Conservation (phyloP, 2,888 invertebrate genomes). For the Ethmia dodecea region DNA sequence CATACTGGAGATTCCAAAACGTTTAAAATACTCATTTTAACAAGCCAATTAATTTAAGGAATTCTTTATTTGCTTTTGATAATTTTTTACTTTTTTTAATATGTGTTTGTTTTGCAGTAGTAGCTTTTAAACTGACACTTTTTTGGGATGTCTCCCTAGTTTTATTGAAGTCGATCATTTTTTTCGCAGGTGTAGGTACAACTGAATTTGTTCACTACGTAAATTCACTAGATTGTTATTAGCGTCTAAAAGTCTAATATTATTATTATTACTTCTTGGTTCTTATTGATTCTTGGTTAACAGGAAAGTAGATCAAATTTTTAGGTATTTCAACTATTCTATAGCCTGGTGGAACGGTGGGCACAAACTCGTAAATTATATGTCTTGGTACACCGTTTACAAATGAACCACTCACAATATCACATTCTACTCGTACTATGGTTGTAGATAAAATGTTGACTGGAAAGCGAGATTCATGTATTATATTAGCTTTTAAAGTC, state of each 20-base stretch:
- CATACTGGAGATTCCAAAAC: conserved; percentile 3
- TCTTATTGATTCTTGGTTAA: background rate
- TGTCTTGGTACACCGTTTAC: conserved; percentile 4
- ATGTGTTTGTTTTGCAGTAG: background rate
- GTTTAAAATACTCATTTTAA: conserved; percentile 18
- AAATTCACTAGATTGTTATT: conserved; percentile 12
- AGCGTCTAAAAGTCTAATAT: conserved; percentile 5
- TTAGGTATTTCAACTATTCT: background rate
- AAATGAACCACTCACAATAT: conserved; percentile 24
- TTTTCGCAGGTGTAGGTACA: conserved; percentile 10
- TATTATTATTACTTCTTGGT: too few species aligned
- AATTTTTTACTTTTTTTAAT: conserved; percentile 7
- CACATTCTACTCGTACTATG: conserved; percentile 11
- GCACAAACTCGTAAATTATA: conserved; percentile 8
- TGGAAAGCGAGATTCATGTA: conserved; percentile 28
- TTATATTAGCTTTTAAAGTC: conserved; percentile 12
- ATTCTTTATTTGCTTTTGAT: conserved; percentile 10
- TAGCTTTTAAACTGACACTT: background rate
- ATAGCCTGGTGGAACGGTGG: conserved; percentile 6
- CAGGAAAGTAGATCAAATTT: background rate
- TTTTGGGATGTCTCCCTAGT: background rate
- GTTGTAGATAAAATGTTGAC: conserved; percentile 11
- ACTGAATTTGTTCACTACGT: conserved; percentile 10
- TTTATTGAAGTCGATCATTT: conserved; percentile 12
- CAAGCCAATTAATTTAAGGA: conserved; percentile 20